Conservation (phyloP, 2,113 vertebrate species). For the Corvus cornix region DNA sequence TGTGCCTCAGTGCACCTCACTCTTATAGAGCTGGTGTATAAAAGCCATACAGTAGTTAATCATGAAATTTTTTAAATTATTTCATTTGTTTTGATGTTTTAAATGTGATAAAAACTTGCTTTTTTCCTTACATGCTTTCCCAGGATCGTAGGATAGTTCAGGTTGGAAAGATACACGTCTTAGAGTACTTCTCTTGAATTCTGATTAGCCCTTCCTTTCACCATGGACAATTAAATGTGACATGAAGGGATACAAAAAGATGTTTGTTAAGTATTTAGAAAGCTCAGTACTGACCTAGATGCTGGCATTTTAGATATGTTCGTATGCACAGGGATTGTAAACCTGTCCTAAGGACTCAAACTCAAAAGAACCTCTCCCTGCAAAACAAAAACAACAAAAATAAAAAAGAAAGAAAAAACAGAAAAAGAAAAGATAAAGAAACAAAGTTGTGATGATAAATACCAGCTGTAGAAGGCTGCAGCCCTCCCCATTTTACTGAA, state of each 20-base stretch:
- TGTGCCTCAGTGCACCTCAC: neutral
- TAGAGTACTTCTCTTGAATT: constrained; percentile 8
- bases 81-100: neutral
- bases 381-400: neutral
- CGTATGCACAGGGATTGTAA: neutral
- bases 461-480: neutral
- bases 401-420: too few species aligned
- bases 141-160: neutral
- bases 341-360: neutral
- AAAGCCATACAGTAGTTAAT: neutral
- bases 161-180: constrained; percentile 19
- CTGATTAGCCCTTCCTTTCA: neutral
- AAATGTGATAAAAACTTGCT: neutral
- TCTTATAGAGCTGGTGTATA: neutral
- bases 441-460: neutral
- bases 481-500: neutral
- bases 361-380: neutral
- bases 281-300: neutral
- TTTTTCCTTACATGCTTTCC: neutral
- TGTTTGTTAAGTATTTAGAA: neutral
- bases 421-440: accelerated
- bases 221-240: constrained; percentile 27
- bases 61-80: neutral
- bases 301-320: neutral
- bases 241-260: neutral